A percentile compares a stretch with the other conserved stretches of the same genome.
phyloP scores from a whole-genome alignment of 2,888 invertebrate genomes.

The Tanytarsus gracilentus region DNA sequence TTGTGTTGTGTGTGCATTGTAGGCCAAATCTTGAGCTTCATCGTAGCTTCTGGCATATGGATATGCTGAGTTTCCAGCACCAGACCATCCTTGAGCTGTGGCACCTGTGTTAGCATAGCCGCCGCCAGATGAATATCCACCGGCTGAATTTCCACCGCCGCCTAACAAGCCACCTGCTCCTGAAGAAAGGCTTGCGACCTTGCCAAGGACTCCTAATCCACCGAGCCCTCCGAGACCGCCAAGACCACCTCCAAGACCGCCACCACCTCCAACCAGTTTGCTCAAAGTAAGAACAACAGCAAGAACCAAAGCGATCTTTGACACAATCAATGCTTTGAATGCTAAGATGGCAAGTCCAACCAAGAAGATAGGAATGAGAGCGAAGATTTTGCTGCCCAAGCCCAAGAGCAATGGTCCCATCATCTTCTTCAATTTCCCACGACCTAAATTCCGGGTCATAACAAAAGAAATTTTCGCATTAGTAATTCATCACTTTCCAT shows the following conservation, averaged over 20 bases:
- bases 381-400: constrained; percentile 59
- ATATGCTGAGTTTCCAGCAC: constrained; percentile 39
- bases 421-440: constrained; percentile 54
- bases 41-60: constrained; percentile 49
- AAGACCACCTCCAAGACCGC: constrained; percentile 34
- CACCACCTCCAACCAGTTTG: constrained; percentile 53
- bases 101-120: constrained; percentile 32
- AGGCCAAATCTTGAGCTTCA: constrained; percentile 58
- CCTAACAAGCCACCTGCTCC: background rate
- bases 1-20: constrained; percentile 55
- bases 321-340: constrained; percentile 66
- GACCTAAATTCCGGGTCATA: constrained; percentile 4
- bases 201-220: constrained; percentile 30
- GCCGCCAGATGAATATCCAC: constrained; percentile 32
- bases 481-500: constrained; percentile 4
- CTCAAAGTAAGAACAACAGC: constrained; percentile 62
- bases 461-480: background rate
- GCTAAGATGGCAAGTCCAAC: constrained; percentile 64
- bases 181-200: constrained; percentile 29
- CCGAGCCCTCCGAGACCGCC: constrained; percentile 27
- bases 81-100: constrained; percentile 36
- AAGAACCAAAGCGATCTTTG: constrained; percentile 67
- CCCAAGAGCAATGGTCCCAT: constrained; percentile 58
- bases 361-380: constrained; percentile 59
- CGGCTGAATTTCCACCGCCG: constrained; percentile 32